These are phyloP conservation scores for Xestia sexstrigata DNA, from an alignment of 2,888 invertebrate genomes.

Conservation along the genomic window DNA sequence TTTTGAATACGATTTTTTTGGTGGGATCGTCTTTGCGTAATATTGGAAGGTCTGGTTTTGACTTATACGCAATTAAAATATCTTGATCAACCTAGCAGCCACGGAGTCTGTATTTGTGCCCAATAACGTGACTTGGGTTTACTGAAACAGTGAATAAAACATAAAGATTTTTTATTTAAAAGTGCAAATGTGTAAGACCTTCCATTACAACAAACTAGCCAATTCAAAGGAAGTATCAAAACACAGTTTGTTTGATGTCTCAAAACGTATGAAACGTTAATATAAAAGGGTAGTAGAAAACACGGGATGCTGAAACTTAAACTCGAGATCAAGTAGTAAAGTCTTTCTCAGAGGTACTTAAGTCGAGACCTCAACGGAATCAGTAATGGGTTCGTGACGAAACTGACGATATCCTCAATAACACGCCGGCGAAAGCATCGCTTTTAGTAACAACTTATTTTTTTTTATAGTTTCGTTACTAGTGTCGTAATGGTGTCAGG, in stretches of 20 bases:
- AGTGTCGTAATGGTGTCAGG: conserved; percentile 28
- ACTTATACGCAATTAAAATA: background rate
- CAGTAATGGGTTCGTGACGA: conserved; percentile 83
- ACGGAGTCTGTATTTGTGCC: no score
- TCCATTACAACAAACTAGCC: background rate
- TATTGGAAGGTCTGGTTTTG: background rate
- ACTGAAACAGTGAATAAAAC: background rate
- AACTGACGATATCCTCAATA: conserved; percentile 79
- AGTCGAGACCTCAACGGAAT: conserved; percentile 81
- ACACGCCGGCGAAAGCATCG: conserved; percentile 55
- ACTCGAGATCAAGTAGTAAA: conserved; percentile 78
- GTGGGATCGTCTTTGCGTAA: background rate
- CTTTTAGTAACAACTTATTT: conserved; percentile 62
- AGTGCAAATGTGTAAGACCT: background rate
- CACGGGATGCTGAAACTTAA: conserved; percentile 70
- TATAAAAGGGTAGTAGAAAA: conserved; percentile 55
- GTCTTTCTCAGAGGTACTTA: conserved; percentile 82
- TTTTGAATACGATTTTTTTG: conserved; percentile 5
- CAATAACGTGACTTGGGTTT: background rate
- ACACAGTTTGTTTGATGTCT: conserved; percentile 34
- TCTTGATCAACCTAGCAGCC: background rate
- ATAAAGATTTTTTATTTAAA: background rate
- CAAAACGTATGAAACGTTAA: conserved; percentile 53
- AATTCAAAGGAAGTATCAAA: conserved; percentile 29
- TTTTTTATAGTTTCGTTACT: conserved; percentile 55